Percentiles rank a stretch among this genome's conserved stretches.
These are phyloP conservation scores for Myotis yumanensis DNA, from an alignment of 2,113 vertebrate genomes.

Conservation along the genomic window DNA sequence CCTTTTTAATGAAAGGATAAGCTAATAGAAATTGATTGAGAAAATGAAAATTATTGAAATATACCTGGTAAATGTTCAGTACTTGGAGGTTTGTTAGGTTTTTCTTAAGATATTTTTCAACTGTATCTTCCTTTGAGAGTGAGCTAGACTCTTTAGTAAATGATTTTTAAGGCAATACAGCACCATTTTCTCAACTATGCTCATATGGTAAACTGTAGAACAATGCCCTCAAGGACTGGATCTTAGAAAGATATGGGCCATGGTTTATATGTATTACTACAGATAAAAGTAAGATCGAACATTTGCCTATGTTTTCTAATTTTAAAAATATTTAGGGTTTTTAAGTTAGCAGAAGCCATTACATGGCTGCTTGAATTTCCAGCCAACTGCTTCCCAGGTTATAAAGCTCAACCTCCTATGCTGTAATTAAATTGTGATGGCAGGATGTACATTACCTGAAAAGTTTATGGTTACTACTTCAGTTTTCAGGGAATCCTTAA, in stretches of 20 bases:
- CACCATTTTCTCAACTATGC: neutral
- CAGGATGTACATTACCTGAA: neutral
- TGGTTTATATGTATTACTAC: neutral
- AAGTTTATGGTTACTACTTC: neutral
- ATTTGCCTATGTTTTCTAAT: neutral
- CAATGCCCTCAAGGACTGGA: neutral
- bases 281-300: neutral
- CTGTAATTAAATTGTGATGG: neutral
- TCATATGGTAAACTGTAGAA: neutral
- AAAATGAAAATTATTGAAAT: neutral
- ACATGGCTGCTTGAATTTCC: neutral
- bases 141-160: neutral
- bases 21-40: neutral
- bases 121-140: neutral
- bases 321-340: conserved; percentile 11
- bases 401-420: neutral
- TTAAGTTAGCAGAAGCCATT: neutral
- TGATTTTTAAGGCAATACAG: neutral
- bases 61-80: neutral
- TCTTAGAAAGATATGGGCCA: neutral
- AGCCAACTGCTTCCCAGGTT: neutral
- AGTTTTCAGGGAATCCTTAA: neutral
- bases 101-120: neutral
- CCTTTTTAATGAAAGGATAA: neutral
- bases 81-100: neutral